Percentiles rank a stretch among this genome's conserved stretches.
These are phyloP conservation scores for Dendropsophus ebraccatus DNA, from an alignment of 2,113 vertebrate species.

Conservation along the genomic window DNA sequence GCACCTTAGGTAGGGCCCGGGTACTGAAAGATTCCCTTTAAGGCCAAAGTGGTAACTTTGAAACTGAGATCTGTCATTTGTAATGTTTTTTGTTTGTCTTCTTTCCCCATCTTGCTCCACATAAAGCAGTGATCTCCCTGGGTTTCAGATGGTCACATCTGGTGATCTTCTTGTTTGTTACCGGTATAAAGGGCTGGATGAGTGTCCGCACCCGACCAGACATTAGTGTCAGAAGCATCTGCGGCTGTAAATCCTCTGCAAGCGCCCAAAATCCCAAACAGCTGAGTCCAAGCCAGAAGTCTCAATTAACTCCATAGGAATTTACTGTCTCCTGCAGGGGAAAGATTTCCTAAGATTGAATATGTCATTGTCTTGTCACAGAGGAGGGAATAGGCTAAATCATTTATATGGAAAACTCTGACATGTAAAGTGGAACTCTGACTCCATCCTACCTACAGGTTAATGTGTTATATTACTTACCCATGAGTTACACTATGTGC, in stretches of 20 bases:
- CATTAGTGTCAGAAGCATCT: conserved; percentile 29
- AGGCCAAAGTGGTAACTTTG: too few species aligned
- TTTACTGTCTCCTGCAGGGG: neutral
- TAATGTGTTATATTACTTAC: too few species aligned
- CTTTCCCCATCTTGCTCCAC: too few species aligned
- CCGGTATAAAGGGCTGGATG: too few species aligned
- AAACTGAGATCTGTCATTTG: neutral
- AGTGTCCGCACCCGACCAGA: neutral
- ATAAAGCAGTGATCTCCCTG: neutral
- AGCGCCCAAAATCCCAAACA: neutral
- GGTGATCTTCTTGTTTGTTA: neutral
- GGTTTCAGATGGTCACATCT: conserved; percentile 12
- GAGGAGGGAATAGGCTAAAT: neutral
- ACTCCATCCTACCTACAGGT: too few species aligned
- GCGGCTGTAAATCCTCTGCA: neutral
- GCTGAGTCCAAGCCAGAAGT: neutral
- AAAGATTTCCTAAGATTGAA: neutral
- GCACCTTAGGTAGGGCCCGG: too few species aligned
- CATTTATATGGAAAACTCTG: neutral
- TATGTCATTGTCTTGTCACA: neutral
- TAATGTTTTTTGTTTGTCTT: neutral
- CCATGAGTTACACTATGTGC: too few species aligned
- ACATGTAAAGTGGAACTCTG: too few species aligned
- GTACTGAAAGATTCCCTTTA: too few species aligned
- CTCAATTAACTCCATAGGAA: conserved; percentile 24